phyloP scores from a whole-genome alignment of 2,888 invertebrate species.

The Diaprepes abbreviatus region DNA sequence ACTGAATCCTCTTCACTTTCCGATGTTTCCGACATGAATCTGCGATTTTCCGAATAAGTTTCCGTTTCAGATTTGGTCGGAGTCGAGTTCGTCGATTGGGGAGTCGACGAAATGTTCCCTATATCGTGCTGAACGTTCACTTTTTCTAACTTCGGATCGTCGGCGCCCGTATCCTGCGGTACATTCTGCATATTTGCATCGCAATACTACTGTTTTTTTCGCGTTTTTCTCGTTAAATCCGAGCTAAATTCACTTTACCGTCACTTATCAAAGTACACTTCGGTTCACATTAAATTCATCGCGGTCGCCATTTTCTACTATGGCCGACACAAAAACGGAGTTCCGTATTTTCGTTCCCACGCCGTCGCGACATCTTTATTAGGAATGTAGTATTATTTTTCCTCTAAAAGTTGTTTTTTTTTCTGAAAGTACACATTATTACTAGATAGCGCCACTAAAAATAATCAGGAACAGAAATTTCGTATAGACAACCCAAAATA shows the following conservation, averaged over 20 bases:
- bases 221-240: slow-evolving; percentile 66
- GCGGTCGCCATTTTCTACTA: slow-evolving; percentile 83
- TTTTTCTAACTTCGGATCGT: slow-evolving; percentile 86
- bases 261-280: slow-evolving; percentile 69
- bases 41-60: slow-evolving; percentile 88
- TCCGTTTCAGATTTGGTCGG: slow-evolving; percentile 89
- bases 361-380: slow-evolving; percentile 54
- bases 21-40: slow-evolving; percentile 93
- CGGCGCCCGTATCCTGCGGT: slow-evolving; percentile 81
- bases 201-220: slow-evolving; percentile 67
- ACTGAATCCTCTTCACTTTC: slow-evolving; percentile 97
- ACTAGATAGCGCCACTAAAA: slow-evolving; percentile 2
- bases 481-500: not conserved
- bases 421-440: not conserved
- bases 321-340: slow-evolving; percentile 70
- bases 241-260: slow-evolving; percentile 63
- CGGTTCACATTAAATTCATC: slow-evolving; percentile 73
- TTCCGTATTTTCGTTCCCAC: slow-evolving; percentile 57
- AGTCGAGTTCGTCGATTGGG: slow-evolving; percentile 81
- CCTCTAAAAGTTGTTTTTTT: slow-evolving; percentile 1
- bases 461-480: not conserved
- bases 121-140: slow-evolving; percentile 81
- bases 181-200: slow-evolving; percentile 94
- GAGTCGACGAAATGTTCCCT: slow-evolving; percentile 79
- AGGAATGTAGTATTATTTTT: slow-evolving; percentile 23